These are phyloP conservation scores for Isaurus tuberculatus DNA, from an alignment of 92 coral and sea anemone species.

Conservation along the genomic window DNA sequence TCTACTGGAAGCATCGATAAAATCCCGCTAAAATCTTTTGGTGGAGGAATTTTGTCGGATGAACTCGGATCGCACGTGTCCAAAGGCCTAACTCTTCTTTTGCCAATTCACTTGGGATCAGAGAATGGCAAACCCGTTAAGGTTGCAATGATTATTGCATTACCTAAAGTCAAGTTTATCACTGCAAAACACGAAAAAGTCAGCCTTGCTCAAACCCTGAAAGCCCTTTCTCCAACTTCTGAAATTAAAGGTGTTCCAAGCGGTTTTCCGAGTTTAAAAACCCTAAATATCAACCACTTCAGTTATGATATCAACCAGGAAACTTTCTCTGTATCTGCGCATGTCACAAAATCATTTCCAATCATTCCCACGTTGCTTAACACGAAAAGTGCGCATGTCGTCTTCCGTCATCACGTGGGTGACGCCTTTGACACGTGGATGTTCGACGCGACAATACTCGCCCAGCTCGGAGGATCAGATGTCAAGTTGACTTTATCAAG, in stretches of 20 bases:
- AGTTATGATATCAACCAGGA: slow-evolving; percentile 86
- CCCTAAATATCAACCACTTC: slow-evolving; percentile 76
- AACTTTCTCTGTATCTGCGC: slow-evolving; percentile 78
- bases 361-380: slow-evolving; percentile 82
- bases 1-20: slow-evolving; percentile 93
- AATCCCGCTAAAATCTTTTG: slow-evolving; percentile 87
- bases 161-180: slow-evolving; percentile 74
- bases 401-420: slow-evolving; percentile 86
- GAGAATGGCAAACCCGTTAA: slow-evolving; percentile 78
- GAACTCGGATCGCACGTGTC: slow-evolving; percentile 90
- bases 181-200: slow-evolving; percentile 84
- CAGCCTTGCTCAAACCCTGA: slow-evolving; percentile 80
- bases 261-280: slow-evolving; percentile 81
- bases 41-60: slow-evolving; percentile 85
- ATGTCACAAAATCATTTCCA: slow-evolving; percentile 66
- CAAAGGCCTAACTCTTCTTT: slow-evolving; percentile 84
- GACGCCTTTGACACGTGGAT: slow-evolving; percentile 91
- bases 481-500: slow-evolving; percentile 73
- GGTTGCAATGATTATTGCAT: slow-evolving; percentile 80
- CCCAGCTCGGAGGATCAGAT: slow-evolving; percentile 77
- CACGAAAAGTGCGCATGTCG: slow-evolving; percentile 68
- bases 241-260: slow-evolving; percentile 71
- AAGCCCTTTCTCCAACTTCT: slow-evolving; percentile 89
- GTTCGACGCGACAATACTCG: slow-evolving; percentile 73
- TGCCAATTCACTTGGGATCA: slow-evolving; percentile 83